Conservation (phyloP, 2,888 invertebrate genomes). For the Oxystoma pomonae region DNA sequence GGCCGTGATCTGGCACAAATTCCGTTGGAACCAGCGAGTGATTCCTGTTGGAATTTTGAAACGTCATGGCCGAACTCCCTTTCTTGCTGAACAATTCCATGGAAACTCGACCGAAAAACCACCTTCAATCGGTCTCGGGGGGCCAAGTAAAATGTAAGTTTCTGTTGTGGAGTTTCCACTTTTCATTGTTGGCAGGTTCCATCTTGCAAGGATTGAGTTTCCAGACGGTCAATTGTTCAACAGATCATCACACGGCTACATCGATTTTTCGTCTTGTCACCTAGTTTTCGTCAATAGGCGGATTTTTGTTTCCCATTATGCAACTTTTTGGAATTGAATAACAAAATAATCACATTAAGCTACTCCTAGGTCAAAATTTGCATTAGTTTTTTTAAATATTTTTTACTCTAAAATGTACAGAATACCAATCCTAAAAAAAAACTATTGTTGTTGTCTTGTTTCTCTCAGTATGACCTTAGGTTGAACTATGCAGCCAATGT, state of each 20-base stretch:
- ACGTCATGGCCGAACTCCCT: slow-evolving; percentile 25
- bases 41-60: slow-evolving; percentile 18
- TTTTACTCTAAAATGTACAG: too few relatives aligned
- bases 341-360: too few relatives aligned
- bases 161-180: slow-evolving; percentile 9
- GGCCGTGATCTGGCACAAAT: not conserved
- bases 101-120: slow-evolving; percentile 13
- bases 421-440: too few relatives aligned
- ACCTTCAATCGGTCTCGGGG: slow-evolving; percentile 24
- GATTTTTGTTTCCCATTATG: slow-evolving; percentile 26
- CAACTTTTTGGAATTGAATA: slow-evolving; percentile 18
- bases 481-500: too few relatives aligned
- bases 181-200: not conserved
- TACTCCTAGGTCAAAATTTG: too few relatives aligned
- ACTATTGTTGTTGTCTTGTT: too few relatives aligned
- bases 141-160: slow-evolving; percentile 31
- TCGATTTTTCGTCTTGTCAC: slow-evolving; percentile 21
- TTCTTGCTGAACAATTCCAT: slow-evolving; percentile 24
- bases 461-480: too few relatives aligned
- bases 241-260: slow-evolving; percentile 3
- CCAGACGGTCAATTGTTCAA: not conserved
- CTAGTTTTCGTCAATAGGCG: slow-evolving; percentile 13
- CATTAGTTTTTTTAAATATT: too few relatives aligned
- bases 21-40: not conserved
- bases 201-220: not conserved